Base-by-base conservation (phyloP, 2,797 vertebrate genomes). In the Chaenodraco wilsoni region DNA sequence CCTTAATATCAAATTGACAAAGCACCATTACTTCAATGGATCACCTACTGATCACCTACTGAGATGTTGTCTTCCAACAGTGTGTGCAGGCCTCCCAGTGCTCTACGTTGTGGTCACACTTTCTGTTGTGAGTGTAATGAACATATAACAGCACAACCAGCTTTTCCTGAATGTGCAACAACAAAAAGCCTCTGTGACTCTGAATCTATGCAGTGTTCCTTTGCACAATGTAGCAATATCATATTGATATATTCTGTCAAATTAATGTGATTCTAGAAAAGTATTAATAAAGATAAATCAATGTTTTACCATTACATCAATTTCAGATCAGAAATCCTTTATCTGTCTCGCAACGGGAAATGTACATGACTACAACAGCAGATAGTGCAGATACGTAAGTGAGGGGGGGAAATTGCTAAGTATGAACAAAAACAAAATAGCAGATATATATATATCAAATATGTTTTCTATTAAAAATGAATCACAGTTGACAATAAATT, bases 111-210 rank as follows among this genome's bases (percentile, higher is more conserved):
- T 55, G 45, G 15, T 54, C 67, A 41, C 76, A 65, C 56, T 41
- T 27, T 50, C 44, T 43, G 52, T 63, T 72, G 59, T 21, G 27
- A 49, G 55, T 70, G 73, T 57, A 52, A 50, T 59, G 46, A 79
- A 77, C 61, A 72, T 10, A 54, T 57, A 59, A 51, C 44, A 14
- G 37, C 44, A 66, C 64, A 74, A 70, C 50, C 45, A 65, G 76
- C 45, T 78, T 76, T 84, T 75, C 59, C 57, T 67, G 59, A 79
- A 62, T 21, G 55, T 48, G 59, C 27, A 27, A 27, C 17, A 23
- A 71, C 10, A 37, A 41, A 27, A 61, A 13, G 15, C 43, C 21
- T 65, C 37, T 48, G 10, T 23, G n/a, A 49, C 41, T 65, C 21
- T 46, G 45, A n/a, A 50, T 57, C 17, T 9, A 15, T 0, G 6